Evolutionary conservation across 2,888 invertebrate genomes (phyloP).

Genomic region (Synergus japonicus): DNA sequence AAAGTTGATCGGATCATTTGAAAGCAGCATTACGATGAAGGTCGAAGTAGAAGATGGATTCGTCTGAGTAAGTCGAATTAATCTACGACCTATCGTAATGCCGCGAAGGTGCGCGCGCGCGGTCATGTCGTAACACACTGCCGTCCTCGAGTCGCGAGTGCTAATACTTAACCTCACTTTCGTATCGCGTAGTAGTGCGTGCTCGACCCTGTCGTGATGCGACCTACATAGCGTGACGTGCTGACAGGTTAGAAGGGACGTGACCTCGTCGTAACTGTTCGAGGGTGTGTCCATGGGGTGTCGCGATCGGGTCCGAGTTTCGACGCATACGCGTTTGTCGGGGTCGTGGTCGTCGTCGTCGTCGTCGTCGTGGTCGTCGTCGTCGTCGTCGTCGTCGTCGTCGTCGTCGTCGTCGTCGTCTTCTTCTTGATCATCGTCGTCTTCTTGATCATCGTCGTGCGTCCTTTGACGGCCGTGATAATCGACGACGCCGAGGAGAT

Average conservation of each 20-base stretch:
- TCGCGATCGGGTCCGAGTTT: slow-evolving; percentile 50
- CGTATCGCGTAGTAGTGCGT: slow-evolving; percentile 42
- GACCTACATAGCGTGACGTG: slow-evolving; percentile 53
- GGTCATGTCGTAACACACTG: slow-evolving; percentile 46
- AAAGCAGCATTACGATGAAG: slow-evolving; percentile 38
- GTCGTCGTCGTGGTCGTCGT: slow-evolving; percentile 41
- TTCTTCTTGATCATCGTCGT: slow-evolving; percentile 18
- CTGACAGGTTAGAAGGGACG: slow-evolving; percentile 32
- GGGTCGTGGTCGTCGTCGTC: slow-evolving; percentile 43
- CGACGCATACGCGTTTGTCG: slow-evolving; percentile 12
- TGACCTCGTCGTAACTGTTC: slow-evolving; percentile 36
- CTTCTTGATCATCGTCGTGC: slow-evolving; percentile 44
- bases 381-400: not conserved
- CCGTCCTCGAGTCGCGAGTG: slow-evolving; percentile 54
- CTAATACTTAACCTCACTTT: slow-evolving; percentile 57
- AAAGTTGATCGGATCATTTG: slow-evolving; percentile 25
- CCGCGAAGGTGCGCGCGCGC: slow-evolving; percentile 52
- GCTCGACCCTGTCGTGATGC: slow-evolving; percentile 44
- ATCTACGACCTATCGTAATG: slow-evolving; percentile 48
- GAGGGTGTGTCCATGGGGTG: slow-evolving; percentile 63
- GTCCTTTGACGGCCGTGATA: slow-evolving; percentile 50
- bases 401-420: not conserved
- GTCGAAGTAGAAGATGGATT: slow-evolving; percentile 50
- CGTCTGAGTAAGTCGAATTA: slow-evolving; percentile 53
- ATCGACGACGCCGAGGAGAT: slow-evolving; percentile 50